Evolutionary conservation across 2,888 invertebrate genomes (phyloP).

Genomic region (Geophilus truncorum): DNA sequence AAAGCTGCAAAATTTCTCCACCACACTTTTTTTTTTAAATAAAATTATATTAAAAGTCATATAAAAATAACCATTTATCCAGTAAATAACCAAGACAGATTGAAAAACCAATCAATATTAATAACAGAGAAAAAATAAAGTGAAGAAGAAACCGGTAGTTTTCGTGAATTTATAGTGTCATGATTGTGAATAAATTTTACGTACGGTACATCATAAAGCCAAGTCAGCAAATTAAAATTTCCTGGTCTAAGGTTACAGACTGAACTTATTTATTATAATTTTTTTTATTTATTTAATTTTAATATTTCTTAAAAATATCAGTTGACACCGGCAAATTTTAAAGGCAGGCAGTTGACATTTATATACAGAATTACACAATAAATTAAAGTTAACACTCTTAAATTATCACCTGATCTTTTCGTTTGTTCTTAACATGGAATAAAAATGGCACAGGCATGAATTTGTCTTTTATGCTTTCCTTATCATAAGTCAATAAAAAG

Average conservation of each 20-base stretch:
- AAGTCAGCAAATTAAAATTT: neutral
- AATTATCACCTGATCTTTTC: neutral
- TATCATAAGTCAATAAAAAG: neutral
- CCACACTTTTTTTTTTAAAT: neutral
- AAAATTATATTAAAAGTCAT: neutral
- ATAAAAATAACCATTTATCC: neutral
- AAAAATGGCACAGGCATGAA: neutral
- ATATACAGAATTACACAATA: slow-evolving; percentile 25
- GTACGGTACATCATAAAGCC: neutral
- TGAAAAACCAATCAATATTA: neutral
- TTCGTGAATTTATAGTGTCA: neutral
- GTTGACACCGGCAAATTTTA: neutral
- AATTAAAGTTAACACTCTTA: neutral
- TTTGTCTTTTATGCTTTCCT: slow-evolving; percentile 15
- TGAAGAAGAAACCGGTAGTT: neutral
- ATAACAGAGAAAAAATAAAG: neutral
- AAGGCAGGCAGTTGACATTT: slow-evolving; percentile 20
- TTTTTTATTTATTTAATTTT: neutral
- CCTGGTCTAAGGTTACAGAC: neutral
- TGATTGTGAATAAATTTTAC: neutral
- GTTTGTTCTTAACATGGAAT: neutral
- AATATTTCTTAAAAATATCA: neutral
- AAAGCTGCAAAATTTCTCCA: neutral
- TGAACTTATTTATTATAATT: neutral
- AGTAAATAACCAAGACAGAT: neutral